Conservation (phyloP, 2,113 vertebrate genomes). For the Pan paniscus region DNA sequence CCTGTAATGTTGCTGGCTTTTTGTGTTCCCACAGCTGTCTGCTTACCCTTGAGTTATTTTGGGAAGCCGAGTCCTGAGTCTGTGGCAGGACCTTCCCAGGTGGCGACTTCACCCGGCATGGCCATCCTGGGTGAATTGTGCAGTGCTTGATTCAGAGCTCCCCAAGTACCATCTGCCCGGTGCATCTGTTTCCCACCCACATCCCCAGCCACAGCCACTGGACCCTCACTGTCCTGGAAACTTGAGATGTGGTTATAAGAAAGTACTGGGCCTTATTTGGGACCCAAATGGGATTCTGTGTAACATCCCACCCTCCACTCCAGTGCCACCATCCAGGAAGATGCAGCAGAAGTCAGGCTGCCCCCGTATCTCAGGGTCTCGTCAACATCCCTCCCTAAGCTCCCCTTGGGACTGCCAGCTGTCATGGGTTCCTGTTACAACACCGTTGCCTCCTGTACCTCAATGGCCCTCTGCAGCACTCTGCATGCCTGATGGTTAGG, state of each 20-base stretch:
- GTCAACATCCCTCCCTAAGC: too few relatives aligned
- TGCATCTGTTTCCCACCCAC: accelerated
- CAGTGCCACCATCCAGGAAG: not conserved
- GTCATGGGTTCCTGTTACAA: too few relatives aligned
- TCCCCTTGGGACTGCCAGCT: not conserved
- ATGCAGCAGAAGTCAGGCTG: not conserved
- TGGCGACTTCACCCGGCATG: not conserved
- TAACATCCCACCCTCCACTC: not conserved
- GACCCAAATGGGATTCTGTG: not conserved
- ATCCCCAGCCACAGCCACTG: not conserved
- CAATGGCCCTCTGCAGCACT: not conserved
- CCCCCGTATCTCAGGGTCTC: too few relatives aligned
- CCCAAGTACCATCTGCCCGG: accelerated
- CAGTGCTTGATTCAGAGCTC: not conserved
- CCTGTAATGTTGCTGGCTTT: not conserved
- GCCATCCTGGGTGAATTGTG: too few relatives aligned
- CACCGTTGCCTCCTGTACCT: not conserved
- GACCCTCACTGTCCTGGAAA: not conserved
- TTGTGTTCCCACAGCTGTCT: not conserved
- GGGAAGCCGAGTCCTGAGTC: not conserved
- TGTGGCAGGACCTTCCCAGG: not conserved
- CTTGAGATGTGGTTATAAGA: not conserved
- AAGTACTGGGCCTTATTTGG: not conserved
- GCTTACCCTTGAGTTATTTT: not conserved
- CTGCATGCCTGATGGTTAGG: not conserved